Evolutionary conservation across 2,113 vertebrate species (phyloP).

Genomic region (Gambusia holbrooki): DNA sequence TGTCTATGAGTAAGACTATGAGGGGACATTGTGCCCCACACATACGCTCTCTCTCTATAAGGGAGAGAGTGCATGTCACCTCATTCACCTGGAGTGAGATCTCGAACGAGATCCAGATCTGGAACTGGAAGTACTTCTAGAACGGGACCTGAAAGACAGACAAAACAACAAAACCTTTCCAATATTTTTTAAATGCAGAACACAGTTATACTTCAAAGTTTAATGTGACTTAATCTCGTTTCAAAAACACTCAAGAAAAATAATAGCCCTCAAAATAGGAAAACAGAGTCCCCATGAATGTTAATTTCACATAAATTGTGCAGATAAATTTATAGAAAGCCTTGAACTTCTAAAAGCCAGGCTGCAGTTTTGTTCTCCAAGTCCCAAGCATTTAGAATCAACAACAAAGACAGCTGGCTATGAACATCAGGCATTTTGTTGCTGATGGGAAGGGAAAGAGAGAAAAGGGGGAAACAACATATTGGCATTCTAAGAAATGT

Average conservation of each 20-base stretch:
- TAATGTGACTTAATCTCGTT: background rate
- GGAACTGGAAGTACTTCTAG: constrained; percentile 97
- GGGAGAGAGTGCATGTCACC: constrained; percentile 90
- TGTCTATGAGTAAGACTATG: constrained; percentile 46
- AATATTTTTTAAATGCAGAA: constrained; percentile 63
- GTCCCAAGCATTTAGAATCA: background rate
- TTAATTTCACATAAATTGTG: background rate
- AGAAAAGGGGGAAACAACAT: constrained; percentile 39
- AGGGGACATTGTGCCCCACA: constrained; percentile 51
- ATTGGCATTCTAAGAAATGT: constrained; percentile 46
- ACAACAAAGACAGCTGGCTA: background rate
- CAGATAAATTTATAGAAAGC: background rate
- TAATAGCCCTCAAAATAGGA: background rate
- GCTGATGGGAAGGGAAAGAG: constrained; percentile 14
- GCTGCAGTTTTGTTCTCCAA: background rate
- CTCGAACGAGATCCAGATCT: constrained; percentile 95
- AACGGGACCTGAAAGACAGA: constrained; percentile 93
- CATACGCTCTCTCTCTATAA: constrained; percentile 86
- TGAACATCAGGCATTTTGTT: constrained; percentile 12
- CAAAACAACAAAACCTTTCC: constrained; percentile 72
- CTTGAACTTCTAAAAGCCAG: background rate
- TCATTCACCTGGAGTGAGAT: constrained; percentile 99
- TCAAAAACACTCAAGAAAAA: background rate
- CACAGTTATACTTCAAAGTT: background rate
- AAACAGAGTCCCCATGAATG: background rate